These are phyloP conservation scores for Hemichromis elongatus DNA, from an alignment of 2,113 vertebrate species.

Conservation along the genomic window DNA sequence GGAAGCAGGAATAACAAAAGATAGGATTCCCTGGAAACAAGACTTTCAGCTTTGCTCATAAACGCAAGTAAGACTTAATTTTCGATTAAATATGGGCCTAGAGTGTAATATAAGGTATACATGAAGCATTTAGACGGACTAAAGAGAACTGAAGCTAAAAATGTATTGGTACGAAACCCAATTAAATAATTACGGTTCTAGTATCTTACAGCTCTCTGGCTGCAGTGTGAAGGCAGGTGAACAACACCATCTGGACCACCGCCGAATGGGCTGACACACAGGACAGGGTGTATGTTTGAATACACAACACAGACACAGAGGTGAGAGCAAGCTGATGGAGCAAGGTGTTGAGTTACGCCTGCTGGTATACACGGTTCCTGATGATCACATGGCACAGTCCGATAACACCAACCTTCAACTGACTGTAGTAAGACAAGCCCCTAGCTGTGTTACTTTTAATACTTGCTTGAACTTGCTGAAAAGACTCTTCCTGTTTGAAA, in stretches of 20 bases:
- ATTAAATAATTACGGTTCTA: background rate
- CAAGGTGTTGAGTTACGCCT: slow-evolving; percentile 47
- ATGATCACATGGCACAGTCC: slow-evolving; percentile 16
- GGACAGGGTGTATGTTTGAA: background rate
- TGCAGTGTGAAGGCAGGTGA: slow-evolving; percentile 49
- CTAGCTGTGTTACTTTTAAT: background rate
- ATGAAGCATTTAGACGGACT: background rate
- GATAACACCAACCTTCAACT: slow-evolving; percentile 35
- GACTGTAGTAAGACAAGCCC: slow-evolving; percentile 24
- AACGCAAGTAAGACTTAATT: background rate
- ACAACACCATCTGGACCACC: slow-evolving; percentile 58
- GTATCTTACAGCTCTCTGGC: background rate
- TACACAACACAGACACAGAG: background rate
- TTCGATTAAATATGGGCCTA: background rate
- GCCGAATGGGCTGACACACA: slow-evolving; percentile 19
- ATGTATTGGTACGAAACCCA: background rate
- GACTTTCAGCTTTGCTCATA: background rate
- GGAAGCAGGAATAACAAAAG: background rate
- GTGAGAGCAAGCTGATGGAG: background rate
- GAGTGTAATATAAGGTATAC: background rate
- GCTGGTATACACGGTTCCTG: slow-evolving; percentile 30
- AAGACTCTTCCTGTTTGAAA: background rate
- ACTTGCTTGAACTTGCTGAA: background rate
- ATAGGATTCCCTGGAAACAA: background rate
- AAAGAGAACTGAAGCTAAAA: background rate